Evolutionary conservation across 35 echinoderm and acorn worm genomes (phyloP), one percentile per base, ranked within the genome.

Genomic region (Ptychodera flava): DNA sequence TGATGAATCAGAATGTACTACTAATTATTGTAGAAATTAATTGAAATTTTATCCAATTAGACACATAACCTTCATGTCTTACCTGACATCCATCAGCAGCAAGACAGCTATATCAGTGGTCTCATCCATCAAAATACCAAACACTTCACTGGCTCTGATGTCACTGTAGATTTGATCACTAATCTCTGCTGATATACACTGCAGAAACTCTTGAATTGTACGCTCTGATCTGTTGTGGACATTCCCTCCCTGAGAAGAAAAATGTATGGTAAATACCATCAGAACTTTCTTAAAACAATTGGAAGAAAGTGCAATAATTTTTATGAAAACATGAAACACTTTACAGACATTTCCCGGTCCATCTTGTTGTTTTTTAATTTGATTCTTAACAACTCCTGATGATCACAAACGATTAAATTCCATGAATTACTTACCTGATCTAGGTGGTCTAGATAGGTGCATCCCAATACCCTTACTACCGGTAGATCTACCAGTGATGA

Each of bases 381-480:
- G n/a, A n/a, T n/a, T n/a, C n/a, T n/a, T n/a, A n/a, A n/a, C n/a
- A n/a, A n/a, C 15, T 77, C n/a, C 15, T 77, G n/a, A 77, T 15
- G n/a, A n/a, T 15, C 15, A 15, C n/a, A 77, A 77, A 77, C n/a
- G 15, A 77, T 15, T 77, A 15, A 77, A 15, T 15, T n/a, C n/a
- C 75, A 15, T 15, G 15, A 77, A 15, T 77, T 15, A 15, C 15
- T 31, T 81, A 81, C 80, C 80, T 81, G 80, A 81, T 81, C 35
- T 81, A 81, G 35, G n/a, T 81, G 80, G 33, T 81, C 80, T 10
- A 81, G 28, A 81, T 81, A 81, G 15, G 80, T 81, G n/a, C 80
- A 81, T 15, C 80, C 80, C 80, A 81, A 34, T 33, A 31, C 80
- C 35, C 35, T 81, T 31, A 81, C 80, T 34, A 81, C 33, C 15